Base-by-base conservation (phyloP, 2,797 vertebrate species). In the Malacoraja senta region DNA sequence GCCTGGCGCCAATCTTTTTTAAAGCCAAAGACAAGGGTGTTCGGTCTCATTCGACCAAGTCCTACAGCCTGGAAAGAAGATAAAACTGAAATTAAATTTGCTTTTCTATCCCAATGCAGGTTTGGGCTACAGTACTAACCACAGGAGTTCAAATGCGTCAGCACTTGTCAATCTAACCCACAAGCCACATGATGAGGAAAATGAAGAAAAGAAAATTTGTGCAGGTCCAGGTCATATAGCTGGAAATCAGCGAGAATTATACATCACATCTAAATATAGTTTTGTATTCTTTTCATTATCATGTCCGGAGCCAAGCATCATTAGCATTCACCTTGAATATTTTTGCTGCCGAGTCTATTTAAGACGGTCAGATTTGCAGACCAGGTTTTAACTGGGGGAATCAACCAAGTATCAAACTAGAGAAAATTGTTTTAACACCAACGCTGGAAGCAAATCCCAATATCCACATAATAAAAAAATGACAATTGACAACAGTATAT, bases 21-120 rank as follows among this genome's bases (percentile, higher is more conserved):
- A 97, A 98, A 99, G 95, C 98, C 99, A 93, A 99, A 95, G 91
- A 99, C 98, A 94, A 99, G 97, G 1, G 97, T 99, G 94, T 99
- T 99, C 32, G 99, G 99, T 94, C 96, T 98, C 95, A 99, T 97
- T 91, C 99, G 97, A 81, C 99, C 99, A 94, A 99, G 96, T 80
- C 99, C 99, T 93, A 98, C 97, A 95, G 99, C 99, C 99, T 99
- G 96, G 94, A 32, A 71, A 81, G 29, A 63, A 17, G 83, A n/a
- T 26, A 29, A 92, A n/a, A 26, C 35, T 76, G 38, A 92, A 92
- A 29, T 15, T 24, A 76, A 76, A 53, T 38, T 72, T 24, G 74
- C 38, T 72, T 53, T 29, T 91, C 21, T 17, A 26, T 74, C 90
- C 10, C 21, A 74, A 74, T 9, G 61, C 8, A 8, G 84, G 1